phyloP scores from a whole-genome alignment of 1,140 invertebrate genomes.

The Nylanderia fulva region DNA sequence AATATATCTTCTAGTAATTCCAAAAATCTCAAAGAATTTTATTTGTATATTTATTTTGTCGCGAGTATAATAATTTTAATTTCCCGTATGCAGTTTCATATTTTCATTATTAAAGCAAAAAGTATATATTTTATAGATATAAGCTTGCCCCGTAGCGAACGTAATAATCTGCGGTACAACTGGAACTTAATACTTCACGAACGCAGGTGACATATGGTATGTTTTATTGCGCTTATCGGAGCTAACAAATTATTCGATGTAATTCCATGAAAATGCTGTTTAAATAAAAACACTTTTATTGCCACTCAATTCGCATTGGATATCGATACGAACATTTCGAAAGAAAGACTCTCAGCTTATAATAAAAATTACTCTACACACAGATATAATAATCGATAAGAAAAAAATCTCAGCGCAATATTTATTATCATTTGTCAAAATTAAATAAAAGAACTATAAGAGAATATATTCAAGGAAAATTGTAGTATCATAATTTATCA shows the following conservation, averaged over 20 bases:
- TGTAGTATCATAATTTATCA: background rate
- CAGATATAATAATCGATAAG: conserved; percentile 2
- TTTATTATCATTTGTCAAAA: background rate
- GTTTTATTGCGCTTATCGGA: conserved; percentile 38
- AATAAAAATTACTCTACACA: background rate
- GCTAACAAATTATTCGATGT: conserved; percentile 56
- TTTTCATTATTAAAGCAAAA: conserved; percentile 30
- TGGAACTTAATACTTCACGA: conserved; percentile 51
- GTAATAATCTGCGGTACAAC: conserved; percentile 40
- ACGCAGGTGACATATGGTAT: conserved; percentile 40
- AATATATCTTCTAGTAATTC: too few species aligned
- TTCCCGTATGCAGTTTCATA: background rate
- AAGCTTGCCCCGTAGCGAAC: conserved; percentile 4
- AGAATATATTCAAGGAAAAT: background rate
- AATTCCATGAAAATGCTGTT: conserved; percentile 35
- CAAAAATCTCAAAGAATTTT: background rate
- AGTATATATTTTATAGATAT: conserved; percentile 34
- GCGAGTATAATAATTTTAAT: background rate
- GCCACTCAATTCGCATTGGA: conserved; percentile 34
- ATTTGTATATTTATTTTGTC: background rate
- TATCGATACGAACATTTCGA: conserved; percentile 20
- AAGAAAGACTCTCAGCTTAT: background rate
- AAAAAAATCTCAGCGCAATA: background rate
- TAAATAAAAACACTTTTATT: conserved; percentile 51
- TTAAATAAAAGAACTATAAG: background rate